Percentiles rank a stretch among this genome's conserved stretches.
Conservation (phyloP, 2,113 vertebrate species). For the Pachycephala philippinensis region DNA sequence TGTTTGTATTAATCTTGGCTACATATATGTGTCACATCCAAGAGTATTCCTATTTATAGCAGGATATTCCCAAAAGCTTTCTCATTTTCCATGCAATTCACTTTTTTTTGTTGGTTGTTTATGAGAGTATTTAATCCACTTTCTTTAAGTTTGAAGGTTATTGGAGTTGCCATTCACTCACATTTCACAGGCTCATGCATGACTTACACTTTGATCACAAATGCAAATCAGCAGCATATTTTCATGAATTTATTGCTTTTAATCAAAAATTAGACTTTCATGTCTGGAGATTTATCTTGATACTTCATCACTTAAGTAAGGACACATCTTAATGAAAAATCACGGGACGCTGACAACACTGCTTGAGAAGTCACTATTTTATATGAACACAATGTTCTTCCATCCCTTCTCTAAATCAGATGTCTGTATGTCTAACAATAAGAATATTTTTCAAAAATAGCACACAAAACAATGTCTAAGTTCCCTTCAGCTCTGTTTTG, state of each 20-base stretch:
- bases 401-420: not conserved
- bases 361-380: not conserved
- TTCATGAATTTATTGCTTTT: conserved; percentile 55
- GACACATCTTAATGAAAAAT: conserved; percentile 14
- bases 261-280: conserved; percentile 47
- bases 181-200: conserved; percentile 3
- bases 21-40: not conserved
- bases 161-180: not conserved
- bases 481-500: not conserved
- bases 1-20: not conserved
- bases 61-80: not conserved
- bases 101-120: not conserved
- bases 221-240: conserved; percentile 23
- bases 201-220: not conserved
- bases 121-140: not conserved
- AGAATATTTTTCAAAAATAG: not conserved
- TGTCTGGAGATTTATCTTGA: conserved; percentile 38
- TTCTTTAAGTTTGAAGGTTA: conserved; percentile 9
- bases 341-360: not conserved
- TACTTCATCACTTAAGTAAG: conserved; percentile 30
- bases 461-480: not conserved
- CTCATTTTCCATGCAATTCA: not conserved
- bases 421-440: not conserved
- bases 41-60: not conserved
- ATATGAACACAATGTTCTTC: not conserved